These are phyloP conservation scores for Bucco capensis DNA, from an alignment of 2,113 vertebrate genomes.

Conservation along the genomic window DNA sequence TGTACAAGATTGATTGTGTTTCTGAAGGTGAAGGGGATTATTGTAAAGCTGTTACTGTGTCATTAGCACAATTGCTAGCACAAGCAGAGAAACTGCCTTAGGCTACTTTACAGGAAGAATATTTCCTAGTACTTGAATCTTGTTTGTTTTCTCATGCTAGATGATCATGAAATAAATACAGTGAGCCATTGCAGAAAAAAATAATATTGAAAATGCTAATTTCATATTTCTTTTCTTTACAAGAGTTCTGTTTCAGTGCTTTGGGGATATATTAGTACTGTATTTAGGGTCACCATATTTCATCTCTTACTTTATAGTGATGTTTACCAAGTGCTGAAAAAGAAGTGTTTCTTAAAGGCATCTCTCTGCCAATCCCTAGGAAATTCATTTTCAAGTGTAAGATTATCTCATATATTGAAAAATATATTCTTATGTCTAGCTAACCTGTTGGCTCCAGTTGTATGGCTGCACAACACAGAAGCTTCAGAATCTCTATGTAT, in stretches of 20 bases:
- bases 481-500: neutral
- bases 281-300: neutral
- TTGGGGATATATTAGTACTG: neutral
- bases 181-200: neutral
- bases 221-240: neutral
- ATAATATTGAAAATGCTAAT: neutral
- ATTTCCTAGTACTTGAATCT: neutral
- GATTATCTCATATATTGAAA: neutral
- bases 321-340: neutral
- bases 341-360: neutral
- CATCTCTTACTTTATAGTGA: neutral
- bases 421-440: neutral
- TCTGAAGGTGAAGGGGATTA: neutral
- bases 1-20: neutral
- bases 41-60: neutral
- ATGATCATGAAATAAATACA: neutral
- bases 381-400: neutral
- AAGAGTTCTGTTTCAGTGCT: neutral
- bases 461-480: neutral
- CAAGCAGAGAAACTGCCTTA: conserved; percentile 8
- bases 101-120: neutral
- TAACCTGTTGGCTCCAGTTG: neutral
- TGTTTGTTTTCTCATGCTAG: conserved; percentile 15
- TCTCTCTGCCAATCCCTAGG: neutral
- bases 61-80: neutral